Evolutionary conservation across 2,888 invertebrate species (phyloP).

Genomic region (Sylvicola cinctus): DNA sequence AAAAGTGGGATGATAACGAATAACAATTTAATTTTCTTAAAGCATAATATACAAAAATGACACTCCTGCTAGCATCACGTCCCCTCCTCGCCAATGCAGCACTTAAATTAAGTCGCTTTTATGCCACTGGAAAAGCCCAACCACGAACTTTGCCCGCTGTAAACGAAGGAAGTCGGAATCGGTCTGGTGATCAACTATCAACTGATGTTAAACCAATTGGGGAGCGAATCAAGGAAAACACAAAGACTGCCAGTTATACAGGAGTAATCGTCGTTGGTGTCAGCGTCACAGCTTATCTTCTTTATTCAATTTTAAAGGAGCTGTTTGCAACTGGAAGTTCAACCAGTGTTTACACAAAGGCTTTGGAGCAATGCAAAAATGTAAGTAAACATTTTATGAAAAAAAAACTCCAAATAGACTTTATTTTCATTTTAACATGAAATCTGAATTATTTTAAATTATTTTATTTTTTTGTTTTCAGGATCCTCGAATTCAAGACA

Average conservation of each 20-base stretch:
- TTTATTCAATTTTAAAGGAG: conserved; percentile 68
- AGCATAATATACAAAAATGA: too few relatives aligned
- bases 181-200: conserved; percentile 17
- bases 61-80: too few relatives aligned
- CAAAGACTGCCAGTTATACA: conserved; percentile 71
- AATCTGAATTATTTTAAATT: conserved; percentile 1
- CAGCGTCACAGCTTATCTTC: conserved; percentile 61
- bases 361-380: conserved; percentile 52
- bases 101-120: too few relatives aligned
- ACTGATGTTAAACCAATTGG: conserved; percentile 41
- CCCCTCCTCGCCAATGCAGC: too few relatives aligned
- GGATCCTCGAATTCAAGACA: conserved; percentile 55
- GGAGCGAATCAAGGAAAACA: conserved; percentile 71
- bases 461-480: conserved; percentile 13
- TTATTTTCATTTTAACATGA: background rate
- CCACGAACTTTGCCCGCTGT: too few relatives aligned
- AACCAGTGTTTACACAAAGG: conserved; percentile 62
- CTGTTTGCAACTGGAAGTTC: conserved; percentile 76
- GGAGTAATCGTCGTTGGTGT: conserved; percentile 62
- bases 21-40: too few relatives aligned
- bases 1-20: too few relatives aligned
- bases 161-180: too few relatives aligned
- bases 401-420: conserved; percentile 1
- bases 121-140: too few relatives aligned
- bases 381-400: too few relatives aligned